Percentiles rank a stretch among this genome's conserved stretches.
These are phyloP conservation scores for Pluvialis apricaria DNA, from an alignment of 2,113 vertebrate species.

Conservation along the genomic window DNA sequence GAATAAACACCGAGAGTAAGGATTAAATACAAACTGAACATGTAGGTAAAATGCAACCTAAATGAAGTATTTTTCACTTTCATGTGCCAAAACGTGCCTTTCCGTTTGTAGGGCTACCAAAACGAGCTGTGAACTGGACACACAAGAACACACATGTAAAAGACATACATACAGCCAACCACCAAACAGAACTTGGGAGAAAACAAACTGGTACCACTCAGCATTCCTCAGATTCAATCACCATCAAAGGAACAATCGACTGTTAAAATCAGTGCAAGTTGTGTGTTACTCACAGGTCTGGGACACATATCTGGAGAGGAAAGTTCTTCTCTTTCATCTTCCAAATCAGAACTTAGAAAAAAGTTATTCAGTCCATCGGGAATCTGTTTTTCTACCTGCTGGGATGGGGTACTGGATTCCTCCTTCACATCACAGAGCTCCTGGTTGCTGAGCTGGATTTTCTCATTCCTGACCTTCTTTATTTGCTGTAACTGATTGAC, in stretches of 20 bases:
- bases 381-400: constrained; percentile 58
- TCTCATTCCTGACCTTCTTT: constrained; percentile 83
- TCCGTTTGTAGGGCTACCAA: background rate
- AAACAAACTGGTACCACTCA: background rate
- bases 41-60: background rate
- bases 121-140: background rate
- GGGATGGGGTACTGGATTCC: background rate
- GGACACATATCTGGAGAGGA: constrained; percentile 91
- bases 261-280: background rate
- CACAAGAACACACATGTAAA: background rate
- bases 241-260: background rate
- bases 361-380: constrained; percentile 69
- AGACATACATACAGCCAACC: background rate
- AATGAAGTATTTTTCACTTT: background rate
- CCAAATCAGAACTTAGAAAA: constrained; percentile 68
- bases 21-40: background rate
- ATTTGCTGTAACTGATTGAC: constrained; percentile 85
- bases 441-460: constrained; percentile 81
- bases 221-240: background rate
- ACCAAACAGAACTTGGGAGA: background rate
- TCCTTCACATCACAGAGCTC: constrained; percentile 60
- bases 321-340: constrained; percentile 86
- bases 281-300: constrained; percentile 82
- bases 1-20: background rate
- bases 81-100: background rate